A percentile compares a stretch with the other conserved stretches of the same genome.
Conservation (phyloP, 1,140 invertebrate species). For the Tenebrio molitor region DNA sequence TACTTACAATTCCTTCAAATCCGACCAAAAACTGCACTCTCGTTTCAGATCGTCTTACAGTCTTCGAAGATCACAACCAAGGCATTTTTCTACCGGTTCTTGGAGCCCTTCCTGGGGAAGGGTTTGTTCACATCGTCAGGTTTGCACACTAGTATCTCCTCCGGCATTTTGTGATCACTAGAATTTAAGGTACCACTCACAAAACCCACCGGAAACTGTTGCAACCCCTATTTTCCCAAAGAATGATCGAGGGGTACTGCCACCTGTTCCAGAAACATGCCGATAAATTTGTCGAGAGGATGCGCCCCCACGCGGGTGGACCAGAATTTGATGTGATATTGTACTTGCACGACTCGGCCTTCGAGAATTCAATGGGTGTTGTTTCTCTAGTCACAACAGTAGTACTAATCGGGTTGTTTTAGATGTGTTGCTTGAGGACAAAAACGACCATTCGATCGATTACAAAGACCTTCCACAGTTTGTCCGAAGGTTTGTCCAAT, state of each 20-base stretch:
- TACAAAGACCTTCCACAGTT: slow-evolving; percentile 44
- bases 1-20: slow-evolving; percentile 4
- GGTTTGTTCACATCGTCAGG: slow-evolving; percentile 24
- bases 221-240: slow-evolving; percentile 49
- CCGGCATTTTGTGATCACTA: neutral
- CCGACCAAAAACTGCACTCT: neutral
- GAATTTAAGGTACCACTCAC: slow-evolving; percentile 37
- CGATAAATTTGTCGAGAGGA: slow-evolving; percentile 27
- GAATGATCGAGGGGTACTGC: slow-evolving; percentile 43
- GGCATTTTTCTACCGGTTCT: slow-evolving; percentile 7
- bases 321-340: slow-evolving; percentile 45
- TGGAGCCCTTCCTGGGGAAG: slow-evolving; percentile 21
- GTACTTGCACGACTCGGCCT: slow-evolving; percentile 44
- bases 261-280: slow-evolving; percentile 51
- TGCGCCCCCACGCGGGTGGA: slow-evolving; percentile 13
- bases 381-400: neutral
- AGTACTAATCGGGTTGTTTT: slow-evolving; percentile 27
- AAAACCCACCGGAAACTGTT: slow-evolving; percentile 46
- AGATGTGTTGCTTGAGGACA: slow-evolving; percentile 49
- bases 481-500: slow-evolving; percentile 41
- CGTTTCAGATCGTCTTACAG: slow-evolving; percentile 1
- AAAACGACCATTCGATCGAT: slow-evolving; percentile 43
- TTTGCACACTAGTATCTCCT: neutral
- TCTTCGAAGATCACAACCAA: slow-evolving; percentile 12
- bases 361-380: slow-evolving; percentile 49